A percentile compares a stretch with the other conserved stretches of the same genome.
phyloP scores from a whole-genome alignment of 2,888 invertebrate species.

The Ectropis crepuscularia region DNA sequence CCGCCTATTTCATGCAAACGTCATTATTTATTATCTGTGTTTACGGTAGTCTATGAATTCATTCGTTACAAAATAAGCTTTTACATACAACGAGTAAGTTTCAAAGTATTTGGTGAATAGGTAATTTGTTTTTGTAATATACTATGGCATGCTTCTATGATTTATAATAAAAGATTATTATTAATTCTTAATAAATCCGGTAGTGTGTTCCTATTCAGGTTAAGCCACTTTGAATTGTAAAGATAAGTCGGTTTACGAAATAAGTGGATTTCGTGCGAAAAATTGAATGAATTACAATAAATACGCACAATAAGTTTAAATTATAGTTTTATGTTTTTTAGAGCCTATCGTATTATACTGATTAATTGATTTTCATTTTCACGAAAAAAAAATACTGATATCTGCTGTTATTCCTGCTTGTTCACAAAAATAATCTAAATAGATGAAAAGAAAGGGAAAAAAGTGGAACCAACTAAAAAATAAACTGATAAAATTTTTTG shows the following conservation, averaged over 20 bases:
- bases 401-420: too few relatives aligned
- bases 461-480: too few relatives aligned
- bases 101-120: constrained; percentile 7
- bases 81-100: constrained; percentile 29
- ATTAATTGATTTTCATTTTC: too few relatives aligned
- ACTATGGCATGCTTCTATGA: constrained; percentile 59
- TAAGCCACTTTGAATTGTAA: constrained; percentile 47
- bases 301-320: constrained; percentile 38
- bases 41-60: constrained; percentile 53
- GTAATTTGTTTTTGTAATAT: constrained; percentile 42
- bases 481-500: neutral
- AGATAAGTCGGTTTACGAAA: constrained; percentile 42
- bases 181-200: constrained; percentile 56
- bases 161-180: constrained; percentile 58
- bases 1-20: constrained; percentile 49
- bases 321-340: neutral
- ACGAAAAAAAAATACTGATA: too few relatives aligned
- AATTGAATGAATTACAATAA: constrained; percentile 39
- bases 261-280: constrained; percentile 47
- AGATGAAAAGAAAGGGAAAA: too few relatives aligned
- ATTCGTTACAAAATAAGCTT: constrained; percentile 43
- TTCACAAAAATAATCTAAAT: too few relatives aligned
- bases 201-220: constrained; percentile 49
- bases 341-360: too few relatives aligned
- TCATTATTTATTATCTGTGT: constrained; percentile 48